Evolutionary conservation across 37 sponge, comb jelly and placozoan species (phyloP).

Genomic region (Lycopodina hypogea): DNA sequence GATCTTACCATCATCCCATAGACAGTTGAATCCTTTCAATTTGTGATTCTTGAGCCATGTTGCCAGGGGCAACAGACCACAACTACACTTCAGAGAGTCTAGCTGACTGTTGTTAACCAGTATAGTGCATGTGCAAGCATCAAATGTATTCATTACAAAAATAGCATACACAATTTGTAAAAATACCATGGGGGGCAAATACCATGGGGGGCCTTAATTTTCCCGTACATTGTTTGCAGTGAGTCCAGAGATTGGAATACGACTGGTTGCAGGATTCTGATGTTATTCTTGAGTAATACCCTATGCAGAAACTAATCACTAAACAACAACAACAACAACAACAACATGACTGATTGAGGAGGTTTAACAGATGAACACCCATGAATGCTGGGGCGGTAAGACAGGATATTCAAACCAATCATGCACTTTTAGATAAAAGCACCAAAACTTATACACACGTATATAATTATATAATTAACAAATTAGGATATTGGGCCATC

Average conservation of each 20-base stretch:
- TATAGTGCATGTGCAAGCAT: background rate
- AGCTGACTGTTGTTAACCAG: background rate
- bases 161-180: too few species aligned
- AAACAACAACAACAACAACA: too few species aligned
- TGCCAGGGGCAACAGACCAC: constrained; percentile 4
- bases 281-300: background rate
- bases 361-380: too few species aligned
- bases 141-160: background rate
- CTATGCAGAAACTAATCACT: background rate
- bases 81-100: constrained; percentile 14
- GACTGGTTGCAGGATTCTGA: background rate
- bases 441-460: too few species aligned
- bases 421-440: too few species aligned
- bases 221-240: constrained; percentile 16
- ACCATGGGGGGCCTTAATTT: too few species aligned
- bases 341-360: too few species aligned
- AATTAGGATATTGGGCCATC: too few species aligned
- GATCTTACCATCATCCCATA: constrained; percentile 1
- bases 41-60: constrained; percentile 16
- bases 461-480: too few species aligned
- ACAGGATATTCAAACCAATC: too few species aligned
- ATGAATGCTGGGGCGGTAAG: too few species aligned
- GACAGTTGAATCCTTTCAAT: constrained; percentile 5
- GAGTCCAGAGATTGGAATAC: constrained; percentile 17
- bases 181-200: too few species aligned